Evolutionary conservation across 2,797 vertebrate genomes (phyloP).

Genomic region (Sebastes itinus): DNA sequence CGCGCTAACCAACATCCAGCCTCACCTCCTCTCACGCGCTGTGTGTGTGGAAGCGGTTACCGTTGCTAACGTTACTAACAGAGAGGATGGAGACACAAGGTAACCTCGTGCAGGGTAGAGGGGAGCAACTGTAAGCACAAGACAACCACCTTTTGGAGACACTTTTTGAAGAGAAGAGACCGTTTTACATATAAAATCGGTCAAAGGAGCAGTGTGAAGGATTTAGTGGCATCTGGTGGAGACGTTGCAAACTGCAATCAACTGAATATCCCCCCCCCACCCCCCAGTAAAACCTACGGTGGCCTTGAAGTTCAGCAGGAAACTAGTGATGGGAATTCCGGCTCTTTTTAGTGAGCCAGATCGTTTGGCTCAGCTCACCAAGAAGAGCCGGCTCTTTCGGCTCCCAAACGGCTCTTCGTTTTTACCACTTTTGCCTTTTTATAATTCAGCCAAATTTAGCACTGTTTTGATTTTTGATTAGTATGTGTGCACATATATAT

Average conservation of each 20-base stretch:
- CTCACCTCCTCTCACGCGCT: not conserved
- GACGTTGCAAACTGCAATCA: not conserved
- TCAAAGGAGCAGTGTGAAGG: not conserved
- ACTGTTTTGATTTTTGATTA: too few relatives aligned
- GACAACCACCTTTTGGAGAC: not conserved
- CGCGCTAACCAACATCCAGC: constrained; percentile 57
- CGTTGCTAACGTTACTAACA: not conserved
- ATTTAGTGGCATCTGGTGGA: not conserved
- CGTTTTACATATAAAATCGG: not conserved
- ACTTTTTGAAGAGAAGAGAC: not conserved
- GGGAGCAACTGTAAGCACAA: not conserved
- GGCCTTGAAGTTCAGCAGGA: not conserved
- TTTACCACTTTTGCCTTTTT: too few relatives aligned
- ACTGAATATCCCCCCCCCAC: not conserved
- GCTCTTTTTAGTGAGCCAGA: too few relatives aligned
- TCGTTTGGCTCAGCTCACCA: too few relatives aligned
- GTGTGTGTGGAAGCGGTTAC: not conserved
- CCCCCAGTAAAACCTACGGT: not conserved
- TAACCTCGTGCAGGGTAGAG: not conserved
- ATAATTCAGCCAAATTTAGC: too few relatives aligned
- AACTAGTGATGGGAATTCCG: not conserved
- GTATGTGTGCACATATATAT: too few relatives aligned
- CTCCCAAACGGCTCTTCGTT: too few relatives aligned
- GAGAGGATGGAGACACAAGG: not conserved
- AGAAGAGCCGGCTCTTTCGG: too few relatives aligned